Base-by-base conservation (phyloP, 2,888 invertebrate genomes). In the Schizaphis graminum region DNA sequence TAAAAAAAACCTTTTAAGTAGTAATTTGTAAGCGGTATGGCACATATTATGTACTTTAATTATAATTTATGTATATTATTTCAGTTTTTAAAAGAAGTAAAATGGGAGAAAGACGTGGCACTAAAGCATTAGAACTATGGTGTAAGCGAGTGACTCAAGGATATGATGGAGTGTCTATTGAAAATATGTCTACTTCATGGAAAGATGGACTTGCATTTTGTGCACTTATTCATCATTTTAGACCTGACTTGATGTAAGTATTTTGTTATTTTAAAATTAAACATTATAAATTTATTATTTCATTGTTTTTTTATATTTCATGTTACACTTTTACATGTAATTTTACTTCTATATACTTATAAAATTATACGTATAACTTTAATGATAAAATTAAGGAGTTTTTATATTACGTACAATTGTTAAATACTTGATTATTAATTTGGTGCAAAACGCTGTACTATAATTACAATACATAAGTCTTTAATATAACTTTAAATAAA, bases 161-260 rank as follows among this genome's bases (percentile, higher is more conserved):
- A 95, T 99, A 99, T 96, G 97, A 97, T 61, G 98, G 98, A 95
- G 98, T 99, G 95, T 97, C 97, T 96, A 97, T 99, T 95, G 98
- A 97, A 95, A 99, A 99, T 96, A 98, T 99, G 98, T 98, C 98
- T 95, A 98, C 98, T 95, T 98, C 98, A 24, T 99, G 99, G 98
- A 97, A 98, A 95, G 98, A 98, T 96, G 99, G 99, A 94, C 97
- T 99, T 95, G 99, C 98, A 94, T 99, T 99, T 96, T 99, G 99
- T 96, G 99, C 99, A 95, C 97, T 99, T 96, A 98, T 99, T 95
- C 99, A 99, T 96, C 98, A 98, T 96, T 99, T 98, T 96, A 97
- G 99, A 95, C 99, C 99, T 91, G 99, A 99, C 96, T 97, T 99
- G 95, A 98, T 99, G 99, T 99, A 96, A 98, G 98, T 97, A 96